phyloP scores from a whole-genome alignment of 2,797 vertebrate genomes.

The Bucorvus abyssinicus region DNA sequence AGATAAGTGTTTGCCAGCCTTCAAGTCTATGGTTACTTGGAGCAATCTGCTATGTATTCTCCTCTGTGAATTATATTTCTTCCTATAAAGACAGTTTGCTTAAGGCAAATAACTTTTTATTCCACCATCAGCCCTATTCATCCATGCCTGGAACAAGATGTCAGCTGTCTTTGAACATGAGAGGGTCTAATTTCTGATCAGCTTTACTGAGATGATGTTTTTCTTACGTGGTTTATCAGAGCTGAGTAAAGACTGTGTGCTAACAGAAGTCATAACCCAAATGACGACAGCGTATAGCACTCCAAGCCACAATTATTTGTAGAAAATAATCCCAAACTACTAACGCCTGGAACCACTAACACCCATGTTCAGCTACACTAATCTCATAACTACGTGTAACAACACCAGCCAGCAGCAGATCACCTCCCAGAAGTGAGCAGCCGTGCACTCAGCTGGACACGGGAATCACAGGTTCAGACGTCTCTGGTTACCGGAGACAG shows the following conservation, averaged over 20 bases:
- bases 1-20: slow-evolving; percentile 15
- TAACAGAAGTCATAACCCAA: neutral
- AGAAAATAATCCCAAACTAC: neutral
- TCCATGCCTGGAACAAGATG: neutral
- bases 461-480: neutral
- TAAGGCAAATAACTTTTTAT: neutral
- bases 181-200: neutral
- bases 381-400: neutral
- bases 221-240: neutral
- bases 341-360: rapidly evolving
- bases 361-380: neutral
- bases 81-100: neutral
- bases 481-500: neutral
- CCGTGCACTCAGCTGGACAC: rapidly evolving
- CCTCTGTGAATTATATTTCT: neutral
- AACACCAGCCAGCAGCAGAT: neutral
- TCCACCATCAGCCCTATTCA: neutral
- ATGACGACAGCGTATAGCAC: neutral
- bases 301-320: neutral
- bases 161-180: neutral
- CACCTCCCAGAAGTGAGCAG: neutral
- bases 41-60: neutral
- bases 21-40: neutral
- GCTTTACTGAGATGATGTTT: neutral
- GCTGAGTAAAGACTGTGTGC: neutral